Conservation (phyloP, 2,113 vertebrate genomes). For the Fulica atra region DNA sequence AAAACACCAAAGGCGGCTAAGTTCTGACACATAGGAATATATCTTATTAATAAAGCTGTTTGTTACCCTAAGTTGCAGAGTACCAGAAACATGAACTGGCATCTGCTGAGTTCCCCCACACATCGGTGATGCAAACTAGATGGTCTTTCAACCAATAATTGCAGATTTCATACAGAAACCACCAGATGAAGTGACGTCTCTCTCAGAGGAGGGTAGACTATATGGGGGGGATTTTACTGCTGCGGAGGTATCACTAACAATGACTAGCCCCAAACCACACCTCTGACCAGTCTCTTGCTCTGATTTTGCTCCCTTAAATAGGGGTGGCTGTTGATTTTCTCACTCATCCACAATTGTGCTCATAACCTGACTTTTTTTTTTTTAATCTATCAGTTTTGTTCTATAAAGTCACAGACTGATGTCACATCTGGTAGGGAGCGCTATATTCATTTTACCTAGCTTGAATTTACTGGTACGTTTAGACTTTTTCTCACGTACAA, state of each 20-base stretch:
- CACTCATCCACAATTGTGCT: not conserved
- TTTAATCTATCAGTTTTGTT: not conserved
- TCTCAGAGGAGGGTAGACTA: not conserved
- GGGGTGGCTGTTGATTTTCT: not conserved
- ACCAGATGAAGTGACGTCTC: not conserved
- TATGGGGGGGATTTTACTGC: too few species aligned
- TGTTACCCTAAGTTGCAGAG: not conserved
- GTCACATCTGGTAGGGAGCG: not conserved
- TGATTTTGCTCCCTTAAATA: not conserved
- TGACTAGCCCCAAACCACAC: not conserved
- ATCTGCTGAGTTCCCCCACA: fast-evolving
- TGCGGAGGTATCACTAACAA: too few species aligned
- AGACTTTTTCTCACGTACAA: not conserved
- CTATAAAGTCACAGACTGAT: not conserved
- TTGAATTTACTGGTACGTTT: not conserved
- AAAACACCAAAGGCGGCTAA: not conserved
- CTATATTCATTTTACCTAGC: not conserved
- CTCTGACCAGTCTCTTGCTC: not conserved
- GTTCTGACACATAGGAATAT: not conserved
- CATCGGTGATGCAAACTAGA: not conserved
- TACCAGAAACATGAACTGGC: not conserved
- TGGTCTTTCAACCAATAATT: not conserved
- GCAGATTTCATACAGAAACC: not conserved
- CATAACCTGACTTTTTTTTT: not conserved
- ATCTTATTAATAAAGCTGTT: not conserved